phyloP scores from a whole-genome alignment of 2,888 invertebrate species.

The Agriopis aurantiaria region DNA sequence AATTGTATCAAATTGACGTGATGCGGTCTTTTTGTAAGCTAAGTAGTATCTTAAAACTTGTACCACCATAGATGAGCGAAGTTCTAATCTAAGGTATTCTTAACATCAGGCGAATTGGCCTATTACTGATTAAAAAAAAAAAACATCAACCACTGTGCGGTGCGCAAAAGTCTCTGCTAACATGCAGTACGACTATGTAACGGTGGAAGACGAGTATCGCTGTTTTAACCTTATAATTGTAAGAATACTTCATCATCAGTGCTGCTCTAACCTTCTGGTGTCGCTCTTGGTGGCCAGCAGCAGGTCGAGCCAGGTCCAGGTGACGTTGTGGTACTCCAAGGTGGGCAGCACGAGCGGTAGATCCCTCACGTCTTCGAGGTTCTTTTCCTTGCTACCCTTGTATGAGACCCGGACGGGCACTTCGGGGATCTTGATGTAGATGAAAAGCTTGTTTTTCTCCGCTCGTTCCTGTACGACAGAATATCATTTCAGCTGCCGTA shows the following conservation, averaged over 20 bases:
- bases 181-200: too few species aligned
- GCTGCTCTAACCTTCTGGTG: constrained; percentile 91
- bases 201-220: too few species aligned
- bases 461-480: constrained; percentile 92
- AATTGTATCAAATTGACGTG: too few species aligned
- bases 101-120: too few species aligned
- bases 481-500: not conserved
- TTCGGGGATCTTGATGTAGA: constrained; percentile 99
- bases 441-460: constrained; percentile 98
- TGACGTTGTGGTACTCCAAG: constrained; percentile 99
- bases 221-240: too few species aligned
- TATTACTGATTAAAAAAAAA: too few species aligned
- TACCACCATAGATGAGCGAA: too few species aligned
- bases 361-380: constrained; percentile 97
- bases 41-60: too few species aligned
- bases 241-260: not conserved
- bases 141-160: too few species aligned
- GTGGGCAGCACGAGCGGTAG: constrained; percentile 98
- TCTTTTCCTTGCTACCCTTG: constrained; percentile 99
- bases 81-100: too few species aligned
- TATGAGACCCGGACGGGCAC: constrained; percentile 97
- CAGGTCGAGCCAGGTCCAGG: constrained; percentile 99
- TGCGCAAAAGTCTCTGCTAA: too few species aligned
- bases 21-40: too few species aligned
- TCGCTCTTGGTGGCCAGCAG: constrained; percentile 98